A percentile compares a stretch with the other conserved stretches of the same genome.
Evolutionary conservation across 2,797 vertebrate genomes (phyloP).

Genomic region (Sternotherus odoratus): DNA sequence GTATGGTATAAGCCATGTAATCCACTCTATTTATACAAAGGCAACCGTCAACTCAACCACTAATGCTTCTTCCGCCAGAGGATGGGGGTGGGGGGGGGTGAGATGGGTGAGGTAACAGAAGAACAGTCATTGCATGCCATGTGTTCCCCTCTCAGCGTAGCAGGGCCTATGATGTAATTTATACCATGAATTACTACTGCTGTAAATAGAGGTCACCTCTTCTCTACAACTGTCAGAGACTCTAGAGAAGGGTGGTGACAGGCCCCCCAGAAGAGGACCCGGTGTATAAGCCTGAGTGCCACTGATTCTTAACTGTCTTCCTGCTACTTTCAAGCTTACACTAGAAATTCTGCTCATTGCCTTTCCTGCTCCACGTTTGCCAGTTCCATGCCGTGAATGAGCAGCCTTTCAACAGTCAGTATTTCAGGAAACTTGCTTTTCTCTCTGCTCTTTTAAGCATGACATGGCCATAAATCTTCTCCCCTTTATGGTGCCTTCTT

Average conservation of each 20-base stretch:
- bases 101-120: not conserved
- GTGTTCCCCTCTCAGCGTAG: slow-evolving; percentile 6
- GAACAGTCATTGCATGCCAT: not conserved
- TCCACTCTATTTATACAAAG: not conserved
- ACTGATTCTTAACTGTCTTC: not conserved
- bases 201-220: not conserved
- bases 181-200: not conserved
- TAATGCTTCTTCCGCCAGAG: not conserved
- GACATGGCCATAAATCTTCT: not conserved
- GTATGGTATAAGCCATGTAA: slow-evolving; percentile 35
- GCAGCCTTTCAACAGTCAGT: not conserved
- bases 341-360: not conserved
- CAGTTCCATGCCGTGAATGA: not conserved
- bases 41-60: not conserved
- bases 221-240: not conserved
- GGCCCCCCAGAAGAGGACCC: not conserved
- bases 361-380: not conserved
- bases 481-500: not conserved
- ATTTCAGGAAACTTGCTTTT: not conserved
- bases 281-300: not conserved
- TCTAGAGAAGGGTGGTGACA: not conserved
- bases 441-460: not conserved
- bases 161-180: slow-evolving; percentile 42
- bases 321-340: not conserved
- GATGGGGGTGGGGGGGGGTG: not conserved